Conservation (phyloP, 2,888 invertebrate species). For the Ophraella communa region DNA sequence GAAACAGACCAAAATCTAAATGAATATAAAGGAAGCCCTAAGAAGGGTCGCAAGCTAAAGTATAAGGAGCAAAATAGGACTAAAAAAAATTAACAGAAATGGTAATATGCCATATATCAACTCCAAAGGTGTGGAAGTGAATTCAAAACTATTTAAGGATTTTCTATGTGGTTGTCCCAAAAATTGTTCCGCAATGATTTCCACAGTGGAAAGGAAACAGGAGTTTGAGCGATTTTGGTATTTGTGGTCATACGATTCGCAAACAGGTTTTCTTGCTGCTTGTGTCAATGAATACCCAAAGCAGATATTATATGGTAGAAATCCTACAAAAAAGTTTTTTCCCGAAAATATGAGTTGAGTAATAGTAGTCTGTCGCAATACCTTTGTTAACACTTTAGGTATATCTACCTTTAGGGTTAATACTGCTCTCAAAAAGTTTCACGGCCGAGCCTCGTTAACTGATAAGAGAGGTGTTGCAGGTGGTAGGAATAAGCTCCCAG, state of each 20-base stretch:
- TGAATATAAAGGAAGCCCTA: neutral
- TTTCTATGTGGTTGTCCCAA: neutral
- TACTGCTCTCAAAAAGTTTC: conserved; percentile 35
- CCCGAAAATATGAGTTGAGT: neutral
- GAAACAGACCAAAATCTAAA: neutral
- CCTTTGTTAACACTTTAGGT: conserved; percentile 29
- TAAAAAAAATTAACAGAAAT: neutral
- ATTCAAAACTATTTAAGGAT: neutral
- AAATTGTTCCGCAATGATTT: conserved; percentile 18
- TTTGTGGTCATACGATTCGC: conserved; percentile 32
- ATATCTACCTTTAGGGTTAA: conserved; percentile 31
- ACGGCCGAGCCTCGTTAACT: conserved; percentile 22
- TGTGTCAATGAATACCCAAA: conserved; percentile 25
- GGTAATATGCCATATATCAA: neutral
- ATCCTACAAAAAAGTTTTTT: neutral
- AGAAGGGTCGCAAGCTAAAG: neutral
- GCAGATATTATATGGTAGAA: conserved; percentile 29
- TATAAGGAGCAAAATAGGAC: neutral
- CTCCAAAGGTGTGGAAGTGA: neutral
- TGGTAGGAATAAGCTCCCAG: conserved; percentile 28
- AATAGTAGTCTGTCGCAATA: conserved; percentile 28
- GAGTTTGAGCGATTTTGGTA: conserved; percentile 38
- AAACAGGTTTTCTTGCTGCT: conserved; percentile 36
- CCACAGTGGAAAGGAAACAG: conserved; percentile 21
- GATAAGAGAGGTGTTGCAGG: conserved; percentile 33